These are phyloP conservation scores for Anguilla megastoma DNA, from an alignment of 2,797 vertebrate genomes.

Conservation along the genomic window DNA sequence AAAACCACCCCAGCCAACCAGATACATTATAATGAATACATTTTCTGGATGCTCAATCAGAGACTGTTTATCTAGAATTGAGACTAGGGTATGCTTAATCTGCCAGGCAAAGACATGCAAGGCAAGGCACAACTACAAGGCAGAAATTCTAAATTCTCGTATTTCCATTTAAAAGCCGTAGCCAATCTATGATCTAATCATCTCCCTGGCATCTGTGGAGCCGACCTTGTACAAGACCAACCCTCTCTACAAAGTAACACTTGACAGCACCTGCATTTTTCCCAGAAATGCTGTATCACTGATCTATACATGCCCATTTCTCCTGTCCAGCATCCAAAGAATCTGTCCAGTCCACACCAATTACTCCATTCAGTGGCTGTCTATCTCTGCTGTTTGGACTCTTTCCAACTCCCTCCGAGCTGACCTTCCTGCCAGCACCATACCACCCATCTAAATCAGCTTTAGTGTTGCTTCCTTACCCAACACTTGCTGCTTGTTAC, in stretches of 20 bases:
- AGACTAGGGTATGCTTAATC: too few species aligned
- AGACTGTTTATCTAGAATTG: too few species aligned
- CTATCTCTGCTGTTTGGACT: conserved; percentile 4
- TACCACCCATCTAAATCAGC: conserved; percentile 2
- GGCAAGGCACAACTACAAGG: too few species aligned
- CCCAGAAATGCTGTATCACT: background rate
- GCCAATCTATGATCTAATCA: background rate
- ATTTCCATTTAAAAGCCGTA: too few species aligned
- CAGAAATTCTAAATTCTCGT: too few species aligned
- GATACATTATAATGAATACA: background rate
- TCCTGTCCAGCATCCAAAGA: conserved; percentile 1
- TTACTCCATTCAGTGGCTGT: conserved; percentile 15
- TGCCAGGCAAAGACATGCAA: too few species aligned
- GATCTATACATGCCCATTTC: background rate
- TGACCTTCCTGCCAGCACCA: conserved; percentile 1
- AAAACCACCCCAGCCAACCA: background rate
- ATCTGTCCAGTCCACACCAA: background rate
- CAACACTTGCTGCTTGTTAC: background rate
- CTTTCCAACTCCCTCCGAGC: background rate
- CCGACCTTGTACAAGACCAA: background rate
- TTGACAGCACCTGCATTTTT: conserved; percentile 1
- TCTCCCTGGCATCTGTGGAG: background rate
- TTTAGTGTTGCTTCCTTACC: background rate
- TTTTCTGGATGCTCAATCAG: too few species aligned
- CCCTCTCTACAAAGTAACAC: background rate